Percentiles rank a stretch among this genome's conserved stretches.
These are phyloP conservation scores for Argyrosomus regius DNA, from an alignment of 2,797 vertebrate species.

Conservation along the genomic window DNA sequence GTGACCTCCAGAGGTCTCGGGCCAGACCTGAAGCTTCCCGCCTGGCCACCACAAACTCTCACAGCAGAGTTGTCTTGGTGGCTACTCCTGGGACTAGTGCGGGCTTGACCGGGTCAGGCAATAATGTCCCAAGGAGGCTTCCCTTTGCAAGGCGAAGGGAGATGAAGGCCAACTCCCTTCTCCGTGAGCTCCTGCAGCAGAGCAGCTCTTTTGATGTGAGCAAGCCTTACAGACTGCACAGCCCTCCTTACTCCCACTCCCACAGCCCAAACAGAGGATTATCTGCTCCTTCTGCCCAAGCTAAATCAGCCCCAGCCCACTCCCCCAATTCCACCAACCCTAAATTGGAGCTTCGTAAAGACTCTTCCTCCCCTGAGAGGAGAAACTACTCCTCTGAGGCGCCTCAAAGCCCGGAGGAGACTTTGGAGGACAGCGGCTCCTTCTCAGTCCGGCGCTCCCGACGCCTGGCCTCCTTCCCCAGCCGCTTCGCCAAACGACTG, in stretches of 20 bases:
- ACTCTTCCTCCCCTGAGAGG: constrained; percentile 62
- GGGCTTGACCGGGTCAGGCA: constrained; percentile 35
- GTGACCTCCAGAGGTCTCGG: constrained; percentile 76
- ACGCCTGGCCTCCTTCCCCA: constrained; percentile 92
- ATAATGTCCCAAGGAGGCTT: constrained; percentile 55
- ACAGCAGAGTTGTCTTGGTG: constrained; percentile 75
- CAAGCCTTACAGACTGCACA: constrained; percentile 96
- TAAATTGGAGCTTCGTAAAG: constrained; percentile 73
- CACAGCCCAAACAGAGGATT: constrained; percentile 58
- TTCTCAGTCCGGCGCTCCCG: constrained; percentile 93
- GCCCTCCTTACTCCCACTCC: constrained; percentile 88
- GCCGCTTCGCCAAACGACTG: constrained; percentile 87
- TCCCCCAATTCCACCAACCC: constrained; percentile 31
- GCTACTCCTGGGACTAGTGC: constrained; percentile 41
- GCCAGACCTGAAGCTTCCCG: constrained; percentile 60
- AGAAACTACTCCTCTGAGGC: constrained; percentile 40
- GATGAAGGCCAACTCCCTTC: constrained; percentile 89
- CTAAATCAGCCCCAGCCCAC: constrained; percentile 41
- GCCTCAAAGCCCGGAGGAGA: constrained; percentile 50
- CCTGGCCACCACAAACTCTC: constrained; percentile 56
- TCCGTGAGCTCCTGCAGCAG: constrained; percentile 93
- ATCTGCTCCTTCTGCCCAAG: constrained; percentile 12
- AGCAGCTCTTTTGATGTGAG: constrained; percentile 93
- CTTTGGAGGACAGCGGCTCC: constrained; percentile 70
- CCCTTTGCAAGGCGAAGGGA: constrained; percentile 81